These are phyloP conservation scores for Pseudorhiza aurosa DNA, from an alignment of 30 jellyfish, hydroid and myxozoan genomes.

Conservation along the genomic window DNA sequence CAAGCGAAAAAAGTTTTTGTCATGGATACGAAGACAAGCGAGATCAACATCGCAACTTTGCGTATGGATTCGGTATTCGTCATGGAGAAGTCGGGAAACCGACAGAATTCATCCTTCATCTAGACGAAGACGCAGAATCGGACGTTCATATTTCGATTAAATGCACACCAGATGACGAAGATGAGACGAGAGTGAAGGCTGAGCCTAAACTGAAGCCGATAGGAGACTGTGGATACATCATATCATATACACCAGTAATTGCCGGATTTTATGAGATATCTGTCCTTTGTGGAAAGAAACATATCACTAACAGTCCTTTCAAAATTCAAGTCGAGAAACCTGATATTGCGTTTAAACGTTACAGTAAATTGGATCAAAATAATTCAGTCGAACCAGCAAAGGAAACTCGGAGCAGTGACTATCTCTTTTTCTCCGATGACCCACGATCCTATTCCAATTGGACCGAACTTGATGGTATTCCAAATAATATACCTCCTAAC, in stretches of 20 bases:
- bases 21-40: neutral
- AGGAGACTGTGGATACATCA: slow-evolving; percentile 78
- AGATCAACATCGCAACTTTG: slow-evolving; percentile 49
- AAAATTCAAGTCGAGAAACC: slow-evolving; percentile 67
- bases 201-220: slow-evolving; percentile 80
- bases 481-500: neutral
- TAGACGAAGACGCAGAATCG: slow-evolving; percentile 48
- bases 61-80: slow-evolving; percentile 95
- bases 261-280: slow-evolving; percentile 82
- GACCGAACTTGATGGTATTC: neutral
- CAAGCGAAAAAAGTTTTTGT: neutral
- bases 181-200: slow-evolving; percentile 50
- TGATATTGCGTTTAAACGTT: slow-evolving; percentile 13
- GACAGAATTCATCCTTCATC: slow-evolving; percentile 82
- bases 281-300: slow-evolving; percentile 73
- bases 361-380: slow-evolving; percentile 15
- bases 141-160: slow-evolving; percentile 84
- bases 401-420: slow-evolving; percentile 20
- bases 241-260: slow-evolving; percentile 88
- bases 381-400: slow-evolving; percentile 55
- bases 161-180: slow-evolving; percentile 83
- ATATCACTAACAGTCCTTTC: slow-evolving; percentile 88
- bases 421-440: slow-evolving; percentile 19
- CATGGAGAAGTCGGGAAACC: slow-evolving; percentile 96
- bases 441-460: neutral